Evolutionary conservation across 1,140 invertebrate species (phyloP), one percentile per base, ranked within the genome.

Genomic region (Ips nitidus): DNA sequence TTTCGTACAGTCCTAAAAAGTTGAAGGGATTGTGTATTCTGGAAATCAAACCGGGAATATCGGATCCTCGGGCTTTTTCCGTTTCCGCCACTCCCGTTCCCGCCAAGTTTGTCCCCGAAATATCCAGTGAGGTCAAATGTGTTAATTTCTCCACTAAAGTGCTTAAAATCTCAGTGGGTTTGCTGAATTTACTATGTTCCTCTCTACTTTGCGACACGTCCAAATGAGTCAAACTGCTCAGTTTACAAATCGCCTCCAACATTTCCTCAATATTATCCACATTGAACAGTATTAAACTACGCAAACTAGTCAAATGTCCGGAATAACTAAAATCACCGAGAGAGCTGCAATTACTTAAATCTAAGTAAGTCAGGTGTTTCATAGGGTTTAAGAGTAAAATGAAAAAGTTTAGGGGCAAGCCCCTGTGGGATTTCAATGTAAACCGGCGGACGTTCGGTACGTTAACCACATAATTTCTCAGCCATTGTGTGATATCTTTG

Each of bases 1-100:
- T 96, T 68, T 91, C 90, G 79, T 97, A 96, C 1, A 98, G 82
- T 3, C 95, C 96, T 5, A 98, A 84, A 83, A 96, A 98, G 75
- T 95, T 88, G 59, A 98, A 83, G 1, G 93, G 93, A 66, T 86
- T 87, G 52, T 88, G 82, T 1, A 92, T 88, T 64, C 94, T 83
- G 38, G 85, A 87, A 36, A 87, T 86, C 41, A 97, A 83, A 0
- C 94, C 95, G 39, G 93, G 93, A 73, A 97, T 95, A 79, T 95
- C 93, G 66, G 82, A 78, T 75, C 45, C 79, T 76, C 70, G 81
- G 74, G 75, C 74, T 68, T 62, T 80, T 65, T 77, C 72, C 65
- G 77, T 73, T 75, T 86, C 84, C 39, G 85, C 86, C 8, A 88
- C 88, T 4, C 91, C 92, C 72, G 88, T 87, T 38, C 94, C 94